These are phyloP conservation scores for Hycleus phaleratus DNA, from an alignment of 1,140 invertebrate species.

Conservation along the genomic window DNA sequence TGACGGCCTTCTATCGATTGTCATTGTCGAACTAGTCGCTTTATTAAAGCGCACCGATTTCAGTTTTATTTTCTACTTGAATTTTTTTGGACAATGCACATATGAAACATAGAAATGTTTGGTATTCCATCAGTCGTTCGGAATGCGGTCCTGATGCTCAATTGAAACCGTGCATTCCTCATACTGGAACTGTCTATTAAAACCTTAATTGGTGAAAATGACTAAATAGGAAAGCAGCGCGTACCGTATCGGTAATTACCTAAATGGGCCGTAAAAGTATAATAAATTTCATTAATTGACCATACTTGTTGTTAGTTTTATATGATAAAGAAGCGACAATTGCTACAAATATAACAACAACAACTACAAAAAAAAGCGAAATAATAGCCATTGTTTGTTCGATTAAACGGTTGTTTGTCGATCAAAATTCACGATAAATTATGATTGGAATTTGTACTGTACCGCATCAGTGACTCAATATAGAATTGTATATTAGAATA, in stretches of 20 bases:
- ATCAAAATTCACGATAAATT: too few species aligned
- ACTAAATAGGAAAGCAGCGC: conserved; percentile 9
- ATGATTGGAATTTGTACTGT: too few species aligned
- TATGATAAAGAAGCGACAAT: conserved; percentile 13
- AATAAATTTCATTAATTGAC: conserved; percentile 15
- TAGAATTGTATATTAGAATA: not conserved
- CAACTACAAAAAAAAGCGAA: conserved; percentile 4
- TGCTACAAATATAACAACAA: conserved; percentile 9
- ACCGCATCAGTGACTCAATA: conserved; percentile 5
- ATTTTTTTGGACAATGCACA: too few species aligned
- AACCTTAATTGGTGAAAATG: conserved; percentile 12
- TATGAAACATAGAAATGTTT: too few species aligned
- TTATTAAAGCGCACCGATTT: too few species aligned
- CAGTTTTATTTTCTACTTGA: too few species aligned
- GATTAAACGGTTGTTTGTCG: conserved; percentile 10
- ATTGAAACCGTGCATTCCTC: too few species aligned
- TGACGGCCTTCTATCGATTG: too few species aligned
- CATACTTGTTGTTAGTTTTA: not conserved
- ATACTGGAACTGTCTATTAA: too few species aligned
- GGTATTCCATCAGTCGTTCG: too few species aligned
- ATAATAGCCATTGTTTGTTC: not conserved
- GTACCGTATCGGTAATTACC: conserved; percentile 11
- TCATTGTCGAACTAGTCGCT: too few species aligned
- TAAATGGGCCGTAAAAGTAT: conserved; percentile 14
- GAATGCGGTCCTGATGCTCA: too few species aligned